Conservation (phyloP, 2,113 vertebrate species). For the Centrocercus urophasianus region DNA sequence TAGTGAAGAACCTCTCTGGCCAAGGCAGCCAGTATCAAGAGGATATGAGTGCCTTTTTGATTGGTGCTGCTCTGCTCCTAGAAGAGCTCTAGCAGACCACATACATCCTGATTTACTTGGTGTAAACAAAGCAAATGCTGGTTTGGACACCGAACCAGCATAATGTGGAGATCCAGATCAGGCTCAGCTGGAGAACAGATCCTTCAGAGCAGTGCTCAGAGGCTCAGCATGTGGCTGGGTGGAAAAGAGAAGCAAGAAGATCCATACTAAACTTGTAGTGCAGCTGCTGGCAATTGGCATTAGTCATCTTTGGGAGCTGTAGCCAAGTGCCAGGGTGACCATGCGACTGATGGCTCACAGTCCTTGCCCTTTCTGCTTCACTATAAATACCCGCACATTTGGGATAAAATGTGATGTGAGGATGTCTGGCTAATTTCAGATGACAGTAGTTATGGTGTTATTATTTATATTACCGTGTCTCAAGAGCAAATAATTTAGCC, state of each 20-base stretch:
- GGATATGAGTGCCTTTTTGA: neutral
- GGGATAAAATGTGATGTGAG: neutral
- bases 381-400: neutral
- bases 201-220: neutral
- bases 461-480: neutral
- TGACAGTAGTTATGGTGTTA: neutral
- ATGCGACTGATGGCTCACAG: neutral
- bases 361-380: neutral
- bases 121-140: neutral
- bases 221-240: accelerated
- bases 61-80: neutral
- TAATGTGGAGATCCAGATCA: neutral
- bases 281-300: neutral
- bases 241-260: neutral
- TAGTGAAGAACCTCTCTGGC: neutral
- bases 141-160: neutral
- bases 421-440: neutral
- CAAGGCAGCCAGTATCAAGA: neutral
- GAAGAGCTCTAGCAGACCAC: neutral
- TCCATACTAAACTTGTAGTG: neutral
- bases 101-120: neutral
- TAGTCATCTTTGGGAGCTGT: neutral
- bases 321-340: neutral
- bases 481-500: neutral
- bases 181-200: neutral